Conservation (phyloP, 2,888 invertebrate species). For the Lypha dubia region DNA sequence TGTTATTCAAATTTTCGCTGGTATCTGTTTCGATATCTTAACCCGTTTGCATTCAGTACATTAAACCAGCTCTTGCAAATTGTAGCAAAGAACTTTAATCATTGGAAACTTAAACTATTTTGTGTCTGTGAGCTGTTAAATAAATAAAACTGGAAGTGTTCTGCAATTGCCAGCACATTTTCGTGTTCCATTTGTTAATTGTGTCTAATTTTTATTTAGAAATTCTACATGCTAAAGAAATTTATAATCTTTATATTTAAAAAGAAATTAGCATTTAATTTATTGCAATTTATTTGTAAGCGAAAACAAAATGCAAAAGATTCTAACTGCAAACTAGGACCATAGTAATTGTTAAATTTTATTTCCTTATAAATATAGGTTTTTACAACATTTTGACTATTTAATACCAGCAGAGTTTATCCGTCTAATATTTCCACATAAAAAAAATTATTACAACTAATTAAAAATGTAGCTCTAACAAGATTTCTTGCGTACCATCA, state of each 20-base stretch:
- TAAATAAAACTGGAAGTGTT: conserved; percentile 24
- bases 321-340: background rate
- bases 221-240: background rate
- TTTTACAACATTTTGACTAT: conserved; percentile 57
- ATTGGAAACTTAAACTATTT: background rate
- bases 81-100: background rate
- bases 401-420: conserved; percentile 4
- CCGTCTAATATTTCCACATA: conserved; percentile 39
- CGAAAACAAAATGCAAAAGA: conserved; percentile 10
- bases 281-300: conserved; percentile 36
- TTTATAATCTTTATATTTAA: conserved; percentile 30
- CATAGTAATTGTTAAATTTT: conserved; percentile 6
- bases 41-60: too few species aligned
- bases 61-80: too few species aligned
- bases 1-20: too few species aligned
- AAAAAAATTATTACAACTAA: conserved; percentile 49
- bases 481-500: conserved; percentile 57
- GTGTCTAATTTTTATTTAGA: background rate
- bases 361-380: conserved; percentile 46
- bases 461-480: conserved; percentile 62
- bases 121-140: background rate
- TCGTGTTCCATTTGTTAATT: background rate
- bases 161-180: conserved; percentile 8
- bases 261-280: conserved; percentile 42
- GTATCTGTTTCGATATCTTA: too few species aligned